Evolutionary conservation across 2,888 invertebrate genomes (phyloP), one percentile per base, ranked within the genome.

Genomic region (Rambutsinella grinnellia): DNA sequence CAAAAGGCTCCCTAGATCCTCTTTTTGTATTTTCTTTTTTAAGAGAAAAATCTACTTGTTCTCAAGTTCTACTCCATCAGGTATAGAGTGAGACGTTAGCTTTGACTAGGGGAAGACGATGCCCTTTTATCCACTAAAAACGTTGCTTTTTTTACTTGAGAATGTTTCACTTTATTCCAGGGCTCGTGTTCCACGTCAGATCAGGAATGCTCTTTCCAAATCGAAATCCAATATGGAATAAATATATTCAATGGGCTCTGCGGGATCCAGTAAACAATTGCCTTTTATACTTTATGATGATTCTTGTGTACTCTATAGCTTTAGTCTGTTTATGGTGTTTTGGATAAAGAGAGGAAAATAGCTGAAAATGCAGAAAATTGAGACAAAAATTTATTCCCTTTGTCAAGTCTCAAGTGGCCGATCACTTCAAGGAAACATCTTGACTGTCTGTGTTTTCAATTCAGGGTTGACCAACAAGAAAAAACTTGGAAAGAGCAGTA

Each of bases 1-100:
- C 49, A 67, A 47, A 67, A 58, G 67, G 58, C 58, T 67, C 67
- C 67, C 67, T 17, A 67, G 67, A 67, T 67, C 67, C 67, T 67
- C 67, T n/a, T n/a, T n/a, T n/a, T n/a, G n/a, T n/a, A n/a, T n/a
- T 27, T 51, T 58, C 26, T 67, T 58, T 58, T 46, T 58, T 21
- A 46, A 28, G 49, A 67, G n/a, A n/a, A n/a, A n/a, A n/a, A n/a
- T n/a, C n/a, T n/a, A n/a, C n/a, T n/a, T n/a, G n/a, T n/a, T n/a
- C n/a, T n/a, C n/a, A n/a, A n/a, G n/a, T n/a, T n/a, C n/a, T n/a
- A n/a, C n/a, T 36, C 36, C 13, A 36, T 36, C 36, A 36, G 36
- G 36, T 36, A 36, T 36, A 36, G 36, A 36, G 36, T 36, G 13
- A 36, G 36, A 36, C 36, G 36, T 8, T 36, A n/a, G n/a, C n/a